These are phyloP conservation scores for Agelas oroides DNA, from an alignment of 37 sponge, comb jelly and placozoan species.

Conservation along the genomic window DNA sequence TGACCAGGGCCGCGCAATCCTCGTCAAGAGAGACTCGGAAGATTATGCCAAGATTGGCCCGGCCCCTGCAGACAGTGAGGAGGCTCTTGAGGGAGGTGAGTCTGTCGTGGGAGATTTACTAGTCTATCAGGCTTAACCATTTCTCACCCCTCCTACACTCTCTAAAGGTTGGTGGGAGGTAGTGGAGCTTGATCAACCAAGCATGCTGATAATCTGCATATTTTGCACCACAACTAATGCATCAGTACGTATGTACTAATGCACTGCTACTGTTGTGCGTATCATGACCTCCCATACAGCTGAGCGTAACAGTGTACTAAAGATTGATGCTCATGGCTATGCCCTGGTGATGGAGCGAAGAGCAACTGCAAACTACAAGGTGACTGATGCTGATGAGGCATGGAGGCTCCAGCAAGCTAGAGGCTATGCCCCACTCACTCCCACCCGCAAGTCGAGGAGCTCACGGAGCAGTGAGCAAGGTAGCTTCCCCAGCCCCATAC, in stretches of 20 bases:
- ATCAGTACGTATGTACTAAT: no score
- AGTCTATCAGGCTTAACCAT: no score
- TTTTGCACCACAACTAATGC: no score
- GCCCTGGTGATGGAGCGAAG: constrained; percentile 1
- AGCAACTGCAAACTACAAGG: background rate
- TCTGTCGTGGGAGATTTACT: background rate
- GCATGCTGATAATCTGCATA: no score
- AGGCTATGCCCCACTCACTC: constrained; percentile 52
- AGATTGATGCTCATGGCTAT: constrained; percentile 43
- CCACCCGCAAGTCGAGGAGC: background rate
- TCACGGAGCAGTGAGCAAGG: background rate
- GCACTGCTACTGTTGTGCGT: background rate
- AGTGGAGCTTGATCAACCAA: no score
- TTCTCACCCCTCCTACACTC: no score
- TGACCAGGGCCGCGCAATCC: background rate
- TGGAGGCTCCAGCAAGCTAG: constrained; percentile 43
- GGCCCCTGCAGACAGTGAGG: background rate
- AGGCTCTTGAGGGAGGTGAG: constrained; percentile 17
- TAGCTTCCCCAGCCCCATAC: constrained; percentile 6
- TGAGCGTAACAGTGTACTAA: background rate
- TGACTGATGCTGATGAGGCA: constrained; percentile 13
- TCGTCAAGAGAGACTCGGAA: background rate
- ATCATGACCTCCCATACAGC: background rate
- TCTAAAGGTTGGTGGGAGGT: no score
- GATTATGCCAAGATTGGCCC: constrained; percentile 21